phyloP scores from a whole-genome alignment of 2,888 invertebrate species.

The Chloromyia formosa region DNA sequence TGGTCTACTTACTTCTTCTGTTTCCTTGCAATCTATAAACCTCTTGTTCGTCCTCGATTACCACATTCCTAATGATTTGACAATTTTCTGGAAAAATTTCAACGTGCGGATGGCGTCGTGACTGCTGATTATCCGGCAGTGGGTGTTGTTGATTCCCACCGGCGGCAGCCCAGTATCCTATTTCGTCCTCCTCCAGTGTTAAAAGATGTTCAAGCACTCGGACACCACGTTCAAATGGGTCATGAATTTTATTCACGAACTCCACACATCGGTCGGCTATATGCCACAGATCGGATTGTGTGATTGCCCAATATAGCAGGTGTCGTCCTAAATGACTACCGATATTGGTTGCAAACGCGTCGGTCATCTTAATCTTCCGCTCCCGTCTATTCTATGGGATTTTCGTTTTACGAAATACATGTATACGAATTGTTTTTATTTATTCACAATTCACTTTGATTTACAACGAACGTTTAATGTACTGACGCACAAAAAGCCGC shows the following conservation, averaged over 20 bases:
- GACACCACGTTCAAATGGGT: constrained; percentile 64
- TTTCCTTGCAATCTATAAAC: background rate
- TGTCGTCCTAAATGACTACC: constrained; percentile 67
- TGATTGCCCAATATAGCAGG: constrained; percentile 71
- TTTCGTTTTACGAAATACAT: background rate
- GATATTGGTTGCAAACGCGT: constrained; percentile 62
- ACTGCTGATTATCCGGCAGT: constrained; percentile 53
- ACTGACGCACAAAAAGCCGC: background rate
- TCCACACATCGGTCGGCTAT: constrained; percentile 72
- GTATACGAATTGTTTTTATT: constrained; percentile 8
- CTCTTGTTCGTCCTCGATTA: background rate
- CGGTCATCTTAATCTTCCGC: constrained; percentile 59
- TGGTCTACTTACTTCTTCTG: constrained; percentile 36
- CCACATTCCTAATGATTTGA: constrained; percentile 52
- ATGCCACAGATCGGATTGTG: constrained; percentile 70
- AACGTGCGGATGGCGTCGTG: constrained; percentile 47
- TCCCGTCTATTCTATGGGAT: background rate
- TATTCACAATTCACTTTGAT: constrained; percentile 34
- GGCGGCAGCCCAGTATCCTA: constrained; percentile 59
- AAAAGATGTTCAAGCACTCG: constrained; percentile 75
- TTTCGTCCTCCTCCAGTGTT: constrained; percentile 66
- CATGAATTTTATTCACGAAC: constrained; percentile 64
- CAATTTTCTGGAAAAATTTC: constrained; percentile 52
- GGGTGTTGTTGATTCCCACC: constrained; percentile 60
- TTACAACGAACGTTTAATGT: too few species aligned